These are phyloP conservation scores for Drosophila pallidifrons DNA, from an alignment of 1,140 invertebrate genomes.

Conservation along the genomic window DNA sequence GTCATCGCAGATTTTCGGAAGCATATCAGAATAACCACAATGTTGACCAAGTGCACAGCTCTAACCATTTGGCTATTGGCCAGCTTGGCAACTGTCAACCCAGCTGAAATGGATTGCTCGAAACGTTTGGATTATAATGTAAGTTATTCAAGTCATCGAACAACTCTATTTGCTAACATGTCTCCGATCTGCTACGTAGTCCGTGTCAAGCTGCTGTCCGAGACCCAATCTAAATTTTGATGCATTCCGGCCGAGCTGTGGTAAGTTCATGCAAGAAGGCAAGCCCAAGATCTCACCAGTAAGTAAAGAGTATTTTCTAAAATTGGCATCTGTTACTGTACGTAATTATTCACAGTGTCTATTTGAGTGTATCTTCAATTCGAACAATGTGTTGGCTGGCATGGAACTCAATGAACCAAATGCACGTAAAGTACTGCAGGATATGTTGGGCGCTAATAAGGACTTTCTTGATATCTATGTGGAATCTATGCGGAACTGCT, in stretches of 20 bases:
- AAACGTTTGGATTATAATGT: slow-evolving; percentile 48
- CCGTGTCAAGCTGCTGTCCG: slow-evolving; percentile 36
- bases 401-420: slow-evolving; percentile 41
- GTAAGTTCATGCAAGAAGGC: slow-evolving; percentile 35
- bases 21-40: slow-evolving; percentile 33
- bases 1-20: neutral
- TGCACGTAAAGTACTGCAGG: slow-evolving; percentile 27
- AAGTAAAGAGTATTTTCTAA: slow-evolving; percentile 15
- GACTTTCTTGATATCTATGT: slow-evolving; percentile 47
- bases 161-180: neutral
- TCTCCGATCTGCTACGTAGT: neutral
- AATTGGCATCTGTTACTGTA: neutral
- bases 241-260: slow-evolving; percentile 34
- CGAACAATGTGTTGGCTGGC: slow-evolving; percentile 24
- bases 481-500: slow-evolving; percentile 46
- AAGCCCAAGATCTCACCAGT: slow-evolving; percentile 43
- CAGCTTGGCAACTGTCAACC: neutral
- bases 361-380: slow-evolving; percentile 62
- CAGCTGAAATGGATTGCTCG: slow-evolving; percentile 45
- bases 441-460: slow-evolving; percentile 44
- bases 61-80: slow-evolving; percentile 28
- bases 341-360: slow-evolving; percentile 41
- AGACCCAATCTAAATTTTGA: slow-evolving; percentile 48
- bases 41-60: slow-evolving; percentile 40
- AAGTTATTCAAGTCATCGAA: neutral